Evolutionary conservation across 2,113 vertebrate genomes (phyloP).

Genomic region (Peucedramus taeniatus): DNA sequence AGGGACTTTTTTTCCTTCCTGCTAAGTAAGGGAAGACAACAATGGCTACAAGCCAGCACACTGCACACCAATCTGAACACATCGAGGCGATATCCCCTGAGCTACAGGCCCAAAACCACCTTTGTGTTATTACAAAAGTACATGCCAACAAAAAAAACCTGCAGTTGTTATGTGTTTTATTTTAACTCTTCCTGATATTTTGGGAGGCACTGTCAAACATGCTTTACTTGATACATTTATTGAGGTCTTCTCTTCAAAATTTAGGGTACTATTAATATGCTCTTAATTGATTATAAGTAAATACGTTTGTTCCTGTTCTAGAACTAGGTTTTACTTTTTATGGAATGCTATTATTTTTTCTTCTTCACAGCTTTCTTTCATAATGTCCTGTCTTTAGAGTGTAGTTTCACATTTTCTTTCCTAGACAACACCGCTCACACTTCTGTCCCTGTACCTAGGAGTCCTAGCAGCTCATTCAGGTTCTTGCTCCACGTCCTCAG

Average conservation of each 20-base stretch:
- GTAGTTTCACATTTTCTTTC: not conserved
- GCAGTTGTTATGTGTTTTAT: not conserved
- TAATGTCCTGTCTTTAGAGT: not conserved
- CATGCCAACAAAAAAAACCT: not conserved
- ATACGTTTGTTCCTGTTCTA: not conserved
- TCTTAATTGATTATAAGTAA: not conserved
- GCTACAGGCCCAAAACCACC: not conserved
- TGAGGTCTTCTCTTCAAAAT: not conserved
- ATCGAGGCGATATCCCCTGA: not conserved
- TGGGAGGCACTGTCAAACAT: not conserved
- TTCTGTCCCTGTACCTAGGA: not conserved
- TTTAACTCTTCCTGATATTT: not conserved
- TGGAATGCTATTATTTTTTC: not conserved
- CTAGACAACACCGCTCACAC: rapidly evolving
- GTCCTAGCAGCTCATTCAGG: not conserved
- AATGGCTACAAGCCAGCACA: not conserved
- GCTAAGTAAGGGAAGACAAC: not conserved
- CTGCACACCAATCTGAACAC: not conserved
- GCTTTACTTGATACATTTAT: not conserved
- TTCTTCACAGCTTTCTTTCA: not conserved
- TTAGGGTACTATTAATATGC: not conserved
- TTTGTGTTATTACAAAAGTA: not conserved
- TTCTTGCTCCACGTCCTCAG: not conserved
- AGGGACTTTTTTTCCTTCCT: slow-evolving; percentile 7
- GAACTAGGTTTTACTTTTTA: not conserved